Conservation (phyloP, 2,888 invertebrate species). For the Eupithecia abbreviata region DNA sequence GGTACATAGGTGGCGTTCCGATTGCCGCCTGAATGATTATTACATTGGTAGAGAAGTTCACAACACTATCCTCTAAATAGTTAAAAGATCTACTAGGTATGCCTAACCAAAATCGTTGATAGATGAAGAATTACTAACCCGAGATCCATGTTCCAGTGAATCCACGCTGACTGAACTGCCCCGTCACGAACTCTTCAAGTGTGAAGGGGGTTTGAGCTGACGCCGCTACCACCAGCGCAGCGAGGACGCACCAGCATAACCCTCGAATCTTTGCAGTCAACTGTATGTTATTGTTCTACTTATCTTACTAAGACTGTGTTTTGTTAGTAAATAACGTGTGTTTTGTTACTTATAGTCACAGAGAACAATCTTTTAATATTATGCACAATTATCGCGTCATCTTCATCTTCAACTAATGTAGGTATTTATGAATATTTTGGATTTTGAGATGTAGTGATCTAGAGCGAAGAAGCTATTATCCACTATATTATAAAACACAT, state of each 20-base stretch:
- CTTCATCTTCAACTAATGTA: background rate
- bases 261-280: constrained; percentile 32
- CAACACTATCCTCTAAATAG: too few relatives aligned
- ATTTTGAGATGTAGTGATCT: background rate
- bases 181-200: constrained; percentile 70
- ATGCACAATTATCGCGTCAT: background rate
- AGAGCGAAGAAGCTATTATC: background rate
- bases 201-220: constrained; percentile 70
- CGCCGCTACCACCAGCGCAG: constrained; percentile 56
- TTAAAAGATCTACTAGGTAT: too few relatives aligned
- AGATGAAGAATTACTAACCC: constrained; percentile 68
- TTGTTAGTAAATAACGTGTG: background rate
- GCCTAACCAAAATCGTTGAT: background rate
- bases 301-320: background rate
- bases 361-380: background rate
- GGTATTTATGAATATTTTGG: background rate
- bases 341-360: background rate
- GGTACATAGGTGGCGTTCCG: too few relatives aligned
- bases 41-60: too few relatives aligned
- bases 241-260: constrained; percentile 60
- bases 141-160: constrained; percentile 87
- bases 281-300: background rate
- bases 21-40: too few relatives aligned
- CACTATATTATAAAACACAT: background rate
- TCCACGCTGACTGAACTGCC: constrained; percentile 68